Evolutionary conservation across 2,113 vertebrate genomes (phyloP).

Genomic region (Thryonomys swinderianus): DNA sequence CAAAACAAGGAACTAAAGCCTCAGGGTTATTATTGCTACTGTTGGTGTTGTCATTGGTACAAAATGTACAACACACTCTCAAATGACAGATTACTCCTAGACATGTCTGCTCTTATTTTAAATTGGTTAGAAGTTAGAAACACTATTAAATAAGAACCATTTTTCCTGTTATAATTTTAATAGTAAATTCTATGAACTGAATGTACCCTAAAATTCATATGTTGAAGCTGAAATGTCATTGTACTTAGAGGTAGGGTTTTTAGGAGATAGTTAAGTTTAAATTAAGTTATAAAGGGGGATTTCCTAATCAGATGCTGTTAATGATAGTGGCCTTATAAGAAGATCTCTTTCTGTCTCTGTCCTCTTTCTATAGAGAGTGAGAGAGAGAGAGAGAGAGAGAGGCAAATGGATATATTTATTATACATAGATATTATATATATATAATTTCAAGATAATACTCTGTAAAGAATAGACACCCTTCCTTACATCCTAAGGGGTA

Average conservation of each 20-base stretch:
- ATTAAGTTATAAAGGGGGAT: background rate
- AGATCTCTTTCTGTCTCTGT: background rate
- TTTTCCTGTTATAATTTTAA: constrained; percentile 28
- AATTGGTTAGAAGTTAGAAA: background rate
- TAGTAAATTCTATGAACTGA: background rate
- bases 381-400: no score
- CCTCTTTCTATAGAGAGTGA: background rate
- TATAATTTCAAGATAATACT: background rate
- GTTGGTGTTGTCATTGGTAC: background rate
- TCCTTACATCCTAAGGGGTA: background rate
- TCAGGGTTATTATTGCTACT: background rate
- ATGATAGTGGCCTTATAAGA: background rate
- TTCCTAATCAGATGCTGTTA: background rate
- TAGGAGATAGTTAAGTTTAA: background rate
- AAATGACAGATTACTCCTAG: background rate
- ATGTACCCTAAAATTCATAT: background rate
- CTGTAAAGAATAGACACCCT: background rate
- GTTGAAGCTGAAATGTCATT: background rate
- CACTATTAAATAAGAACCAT: background rate
- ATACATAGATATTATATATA: background rate
- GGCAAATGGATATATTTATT: background rate
- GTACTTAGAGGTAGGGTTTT: background rate
- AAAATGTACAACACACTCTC: background rate
- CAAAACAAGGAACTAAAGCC: background rate
- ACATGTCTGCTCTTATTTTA: background rate